phyloP scores from a whole-genome alignment of 2,113 vertebrate species.

The Neotragus moschatus region DNA sequence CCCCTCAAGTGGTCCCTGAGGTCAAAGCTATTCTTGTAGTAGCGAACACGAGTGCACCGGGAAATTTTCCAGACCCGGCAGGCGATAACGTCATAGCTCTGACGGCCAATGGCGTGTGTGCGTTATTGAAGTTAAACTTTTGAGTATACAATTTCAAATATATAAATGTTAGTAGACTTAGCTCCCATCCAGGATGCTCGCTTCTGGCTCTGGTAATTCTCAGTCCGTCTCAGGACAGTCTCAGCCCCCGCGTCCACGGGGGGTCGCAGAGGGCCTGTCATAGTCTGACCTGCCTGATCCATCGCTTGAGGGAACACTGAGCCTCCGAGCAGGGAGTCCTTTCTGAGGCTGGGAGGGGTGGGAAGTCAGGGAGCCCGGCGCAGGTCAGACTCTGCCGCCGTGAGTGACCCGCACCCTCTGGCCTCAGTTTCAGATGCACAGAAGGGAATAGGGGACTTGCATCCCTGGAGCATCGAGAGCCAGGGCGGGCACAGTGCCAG shows the following conservation, averaged over 20 bases:
- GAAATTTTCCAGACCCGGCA: neutral
- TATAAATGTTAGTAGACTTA: neutral
- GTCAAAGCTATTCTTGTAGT: neutral
- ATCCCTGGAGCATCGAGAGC: neutral
- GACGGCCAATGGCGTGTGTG: neutral
- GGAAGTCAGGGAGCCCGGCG: too few species aligned
- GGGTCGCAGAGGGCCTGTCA: neutral
- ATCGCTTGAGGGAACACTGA: neutral
- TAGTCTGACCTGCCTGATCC: neutral
- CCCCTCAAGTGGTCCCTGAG: neutral
- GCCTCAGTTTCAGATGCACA: neutral
- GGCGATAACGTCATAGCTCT: neutral
- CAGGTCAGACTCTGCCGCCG: neutral
- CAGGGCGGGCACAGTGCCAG: fast-evolving
- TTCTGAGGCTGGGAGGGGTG: too few species aligned
- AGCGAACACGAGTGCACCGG: fast-evolving
- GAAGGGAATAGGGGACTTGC: neutral
- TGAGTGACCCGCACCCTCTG: neutral
- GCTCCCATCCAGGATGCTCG: neutral
- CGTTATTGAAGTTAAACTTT: neutral
- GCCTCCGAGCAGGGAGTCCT: neutral
- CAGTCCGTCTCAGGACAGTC: neutral
- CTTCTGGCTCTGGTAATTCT: neutral
- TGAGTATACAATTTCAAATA: neutral
- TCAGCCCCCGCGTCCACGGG: fast-evolving